Evolutionary conservation across 2,797 vertebrate species (phyloP).

Genomic region (Tapera naevia): DNA sequence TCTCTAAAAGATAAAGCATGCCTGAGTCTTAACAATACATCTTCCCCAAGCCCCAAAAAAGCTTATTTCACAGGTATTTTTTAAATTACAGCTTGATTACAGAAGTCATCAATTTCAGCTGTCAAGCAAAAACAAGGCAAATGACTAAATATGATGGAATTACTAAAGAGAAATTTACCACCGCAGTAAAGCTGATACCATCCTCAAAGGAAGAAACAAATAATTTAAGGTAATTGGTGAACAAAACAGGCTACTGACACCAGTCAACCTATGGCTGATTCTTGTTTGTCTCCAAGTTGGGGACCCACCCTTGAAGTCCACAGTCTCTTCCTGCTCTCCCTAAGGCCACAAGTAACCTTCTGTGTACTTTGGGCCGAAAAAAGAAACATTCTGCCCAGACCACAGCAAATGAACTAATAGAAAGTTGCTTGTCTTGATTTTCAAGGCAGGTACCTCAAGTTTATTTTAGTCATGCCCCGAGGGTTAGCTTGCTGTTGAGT

Average conservation of each 20-base stretch:
- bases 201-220: constrained; percentile 33
- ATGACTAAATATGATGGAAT: neutral
- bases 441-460: neutral
- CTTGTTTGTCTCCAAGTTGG: constrained; percentile 23
- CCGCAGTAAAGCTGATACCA: neutral
- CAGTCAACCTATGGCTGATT: neutral
- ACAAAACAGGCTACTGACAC: constrained; percentile 3
- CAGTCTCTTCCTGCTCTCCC: constrained; percentile 61
- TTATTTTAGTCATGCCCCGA: neutral
- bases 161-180: neutral
- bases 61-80: neutral
- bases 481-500: neutral
- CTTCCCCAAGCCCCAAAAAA: neutral
- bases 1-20: neutral
- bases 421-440: neutral
- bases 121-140: neutral
- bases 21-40: neutral
- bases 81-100: neutral
- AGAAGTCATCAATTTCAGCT: neutral
- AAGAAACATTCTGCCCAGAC: constrained; percentile 1
- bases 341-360: constrained; percentile 55
- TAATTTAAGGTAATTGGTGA: neutral
- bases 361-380: constrained; percentile 28
- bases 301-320: constrained; percentile 59
- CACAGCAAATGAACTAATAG: constrained; percentile 27